These are phyloP conservation scores for Pardosa pseudoannulata DNA, from an alignment of 2,888 invertebrate species.

Conservation along the genomic window DNA sequence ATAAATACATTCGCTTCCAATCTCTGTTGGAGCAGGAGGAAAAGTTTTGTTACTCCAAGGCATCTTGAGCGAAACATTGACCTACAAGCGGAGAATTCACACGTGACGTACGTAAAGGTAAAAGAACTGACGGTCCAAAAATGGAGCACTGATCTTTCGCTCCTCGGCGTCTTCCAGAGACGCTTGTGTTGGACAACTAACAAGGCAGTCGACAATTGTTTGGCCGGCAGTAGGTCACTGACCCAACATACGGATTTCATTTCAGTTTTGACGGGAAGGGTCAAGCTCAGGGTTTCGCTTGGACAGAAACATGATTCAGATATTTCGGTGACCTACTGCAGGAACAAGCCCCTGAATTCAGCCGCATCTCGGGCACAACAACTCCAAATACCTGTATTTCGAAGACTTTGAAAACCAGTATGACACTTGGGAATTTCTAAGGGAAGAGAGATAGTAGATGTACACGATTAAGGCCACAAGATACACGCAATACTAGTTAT, in stretches of 20 bases:
- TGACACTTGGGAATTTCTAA: too few species aligned
- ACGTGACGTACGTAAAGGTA: constrained; percentile 56
- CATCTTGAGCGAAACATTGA: constrained; percentile 62
- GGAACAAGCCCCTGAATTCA: too few species aligned
- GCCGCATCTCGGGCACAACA: too few species aligned
- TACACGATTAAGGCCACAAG: too few species aligned
- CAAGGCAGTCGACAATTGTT: constrained; percentile 40
- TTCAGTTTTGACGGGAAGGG: constrained; percentile 11
- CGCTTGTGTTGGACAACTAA: constrained; percentile 22
- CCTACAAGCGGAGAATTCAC: constrained; percentile 59
- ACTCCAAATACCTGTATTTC: too few species aligned
- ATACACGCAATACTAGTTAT: too few species aligned
- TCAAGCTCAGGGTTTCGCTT: constrained; percentile 21
- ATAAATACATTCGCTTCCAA: constrained; percentile 27
- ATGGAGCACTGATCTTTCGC: constrained; percentile 37
- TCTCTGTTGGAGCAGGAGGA: constrained; percentile 33
- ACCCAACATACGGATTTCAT: constrained; percentile 4
- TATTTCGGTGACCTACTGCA: constrained; percentile 2
- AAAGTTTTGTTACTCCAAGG: constrained; percentile 37
- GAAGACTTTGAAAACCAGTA: too few species aligned
- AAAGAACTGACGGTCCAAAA: constrained; percentile 51
- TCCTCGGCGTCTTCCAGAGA: not conserved
- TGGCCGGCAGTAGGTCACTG: constrained; percentile 48
- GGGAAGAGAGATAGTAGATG: too few species aligned
- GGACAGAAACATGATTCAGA: not conserved